Evolutionary conservation across 2,888 invertebrate genomes (phyloP).

Genomic region (Troilus luridus): DNA sequence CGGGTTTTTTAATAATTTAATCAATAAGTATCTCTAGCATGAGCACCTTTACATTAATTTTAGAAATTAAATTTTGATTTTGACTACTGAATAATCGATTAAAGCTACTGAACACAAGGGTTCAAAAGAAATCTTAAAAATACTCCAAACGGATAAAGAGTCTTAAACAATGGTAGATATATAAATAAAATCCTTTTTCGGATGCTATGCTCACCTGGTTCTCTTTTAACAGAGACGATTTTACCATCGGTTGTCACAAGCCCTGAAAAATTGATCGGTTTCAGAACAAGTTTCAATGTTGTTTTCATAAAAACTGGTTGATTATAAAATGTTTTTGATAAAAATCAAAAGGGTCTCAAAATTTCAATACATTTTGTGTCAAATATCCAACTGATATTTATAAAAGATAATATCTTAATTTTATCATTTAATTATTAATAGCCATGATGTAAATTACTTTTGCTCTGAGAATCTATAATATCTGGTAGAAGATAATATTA

Average conservation of each 20-base stretch:
- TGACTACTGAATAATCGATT: neutral
- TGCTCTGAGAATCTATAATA: neutral
- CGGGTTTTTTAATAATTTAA: too few species aligned
- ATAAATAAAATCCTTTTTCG: neutral
- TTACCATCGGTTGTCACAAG: conserved; percentile 31
- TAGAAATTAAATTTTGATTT: neutral
- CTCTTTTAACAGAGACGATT: conserved; percentile 1
- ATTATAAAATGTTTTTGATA: neutral
- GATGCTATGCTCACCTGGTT: conserved; percentile 35
- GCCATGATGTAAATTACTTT: neutral
- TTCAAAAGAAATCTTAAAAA: neutral
- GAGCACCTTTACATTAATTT: neutral
- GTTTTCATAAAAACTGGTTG: neutral
- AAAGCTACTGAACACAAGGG: neutral
- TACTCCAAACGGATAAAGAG: neutral
- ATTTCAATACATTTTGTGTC: neutral
- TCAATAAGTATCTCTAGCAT: too few species aligned
- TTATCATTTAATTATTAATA: neutral
- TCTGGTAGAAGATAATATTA: neutral
- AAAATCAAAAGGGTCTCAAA: neutral
- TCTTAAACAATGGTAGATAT: neutral
- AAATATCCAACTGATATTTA: neutral
- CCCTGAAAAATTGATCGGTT: conserved; percentile 27
- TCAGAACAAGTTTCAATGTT: conserved; percentile 33
- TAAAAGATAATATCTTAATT: neutral